These are phyloP conservation scores for Prietella phreatophila DNA, from an alignment of 2,113 vertebrate species.

Conservation along the genomic window DNA sequence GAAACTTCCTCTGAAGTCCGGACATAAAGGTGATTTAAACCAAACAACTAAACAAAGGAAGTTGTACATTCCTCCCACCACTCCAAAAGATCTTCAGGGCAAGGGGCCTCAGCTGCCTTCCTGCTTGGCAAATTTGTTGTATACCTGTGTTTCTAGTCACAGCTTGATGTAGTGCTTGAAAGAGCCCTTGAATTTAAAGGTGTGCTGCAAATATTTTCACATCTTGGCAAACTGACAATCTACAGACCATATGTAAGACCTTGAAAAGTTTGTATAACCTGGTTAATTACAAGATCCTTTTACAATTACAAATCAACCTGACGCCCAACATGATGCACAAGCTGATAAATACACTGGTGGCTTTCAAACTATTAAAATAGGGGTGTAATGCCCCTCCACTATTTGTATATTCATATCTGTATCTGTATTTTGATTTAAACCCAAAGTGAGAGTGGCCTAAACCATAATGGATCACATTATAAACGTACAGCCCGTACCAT, in stretches of 20 bases:
- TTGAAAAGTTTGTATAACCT: background rate
- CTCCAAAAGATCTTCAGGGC: conserved; percentile 39
- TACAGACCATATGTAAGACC: background rate
- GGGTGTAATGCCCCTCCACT: background rate
- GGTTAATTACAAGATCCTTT: background rate
- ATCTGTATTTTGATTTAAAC: background rate
- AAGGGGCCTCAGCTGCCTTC: conserved; percentile 31
- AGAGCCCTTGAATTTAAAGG: background rate
- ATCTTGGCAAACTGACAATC: background rate
- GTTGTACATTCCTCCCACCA: conserved; percentile 48
- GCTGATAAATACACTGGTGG: background rate
- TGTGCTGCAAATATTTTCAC: background rate
- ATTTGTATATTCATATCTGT: background rate
- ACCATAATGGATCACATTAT: background rate
- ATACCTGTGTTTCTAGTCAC: conserved; percentile 14
- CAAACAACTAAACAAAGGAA: conserved; percentile 55
- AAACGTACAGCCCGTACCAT: background rate
- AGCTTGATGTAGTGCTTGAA: background rate
- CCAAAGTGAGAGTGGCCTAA: background rate
- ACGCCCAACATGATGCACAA: background rate
- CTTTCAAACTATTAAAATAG: background rate
- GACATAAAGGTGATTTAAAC: conserved; percentile 56
- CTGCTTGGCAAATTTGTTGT: conserved; percentile 30
- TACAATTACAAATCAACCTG: background rate
- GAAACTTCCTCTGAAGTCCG: conserved; percentile 45